Percentiles rank a stretch among this genome's conserved stretches.
Conservation (phyloP, 2,113 vertebrate species). For the Reinhardtius hippoglossoides region DNA sequence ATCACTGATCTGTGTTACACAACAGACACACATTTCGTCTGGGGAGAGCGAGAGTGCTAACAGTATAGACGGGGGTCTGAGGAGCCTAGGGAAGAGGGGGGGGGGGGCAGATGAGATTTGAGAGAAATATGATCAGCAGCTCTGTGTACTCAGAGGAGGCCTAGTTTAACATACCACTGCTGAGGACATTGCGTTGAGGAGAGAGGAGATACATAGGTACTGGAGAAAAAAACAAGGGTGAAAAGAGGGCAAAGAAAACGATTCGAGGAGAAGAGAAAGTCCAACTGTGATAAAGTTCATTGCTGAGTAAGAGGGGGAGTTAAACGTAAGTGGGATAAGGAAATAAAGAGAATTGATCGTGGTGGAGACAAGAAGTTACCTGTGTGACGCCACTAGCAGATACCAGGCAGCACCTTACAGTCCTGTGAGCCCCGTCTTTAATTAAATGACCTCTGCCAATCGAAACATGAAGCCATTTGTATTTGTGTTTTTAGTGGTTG, state of each 20-base stretch:
- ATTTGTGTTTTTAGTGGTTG: too few species aligned
- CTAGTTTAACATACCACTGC: constrained; percentile 30
- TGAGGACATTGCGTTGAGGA: neutral
- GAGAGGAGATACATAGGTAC: neutral
- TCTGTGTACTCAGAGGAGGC: constrained; percentile 9
- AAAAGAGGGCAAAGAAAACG: neutral
- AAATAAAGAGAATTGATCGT: neutral
- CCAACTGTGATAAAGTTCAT: neutral
- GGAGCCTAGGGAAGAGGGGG: neutral
- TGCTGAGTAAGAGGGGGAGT: neutral
- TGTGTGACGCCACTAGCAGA: too few species aligned
- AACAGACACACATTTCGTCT: constrained; percentile 22
- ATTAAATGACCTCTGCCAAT: too few species aligned
- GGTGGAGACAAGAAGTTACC: too few species aligned
- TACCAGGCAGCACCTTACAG: too few species aligned
- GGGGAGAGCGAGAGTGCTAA: constrained; percentile 4
- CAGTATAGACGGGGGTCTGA: neutral
- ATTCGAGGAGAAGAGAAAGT: neutral
- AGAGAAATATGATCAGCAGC: constrained; percentile 44
- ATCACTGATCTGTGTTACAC: constrained; percentile 37
- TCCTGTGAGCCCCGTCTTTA: too few species aligned
- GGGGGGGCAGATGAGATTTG: neutral
- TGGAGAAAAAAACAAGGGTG: neutral
- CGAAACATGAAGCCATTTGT: too few species aligned
- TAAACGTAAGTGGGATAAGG: neutral